Base-by-base conservation (phyloP, 2,888 invertebrate genomes). In the Xylota segnis region DNA sequence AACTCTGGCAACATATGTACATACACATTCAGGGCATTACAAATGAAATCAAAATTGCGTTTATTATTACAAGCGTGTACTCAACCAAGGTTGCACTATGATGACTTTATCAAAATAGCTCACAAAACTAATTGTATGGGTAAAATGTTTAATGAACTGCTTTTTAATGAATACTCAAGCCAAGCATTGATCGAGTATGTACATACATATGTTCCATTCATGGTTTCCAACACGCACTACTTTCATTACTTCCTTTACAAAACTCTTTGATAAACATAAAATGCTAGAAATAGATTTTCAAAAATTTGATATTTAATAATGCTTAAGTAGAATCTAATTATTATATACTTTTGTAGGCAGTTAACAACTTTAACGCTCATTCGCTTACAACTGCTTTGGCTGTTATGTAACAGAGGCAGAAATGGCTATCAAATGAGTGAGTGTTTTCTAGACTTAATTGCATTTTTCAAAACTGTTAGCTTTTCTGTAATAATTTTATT, bases 371-470 rank as follows among this genome's bases (percentile, higher is more conserved):
- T 23, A 23, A 37, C 12, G 34, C 61, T 32, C 45, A 47, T 47
- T 63, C 16, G 16, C 23, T 34, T 37, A 37, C 52, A 37, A 66
- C 23, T 50, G 9, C 37, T 47, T 23, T 14, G 34, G n/a, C 27
- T 23, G 37, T 66, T 47, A 47, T 32, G 18, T 37, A 66, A 66
- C 52, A 23, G 50, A 37, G 5, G 37, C 45, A 27, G 4, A 16
- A 23, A 52, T 66, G 34, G 12, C 34, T 34, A 29, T 16, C 29
- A 32, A 27, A 34, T 18, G 3, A 47, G 47, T 32, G 32, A 18
- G 32, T 5, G 14, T 47, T 45, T 63, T 29, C 45, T 43, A 63
- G 14, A 47, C 16, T n/a, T 47, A 47, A 63, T 63, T 63, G 47
- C 37, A 63, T 29, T 32, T 34, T 32, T 56, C 14, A 56, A 47